Evolutionary conservation across 2,113 vertebrate species (phyloP).

Genomic region (Corythoichthys haematopterus): DNA sequence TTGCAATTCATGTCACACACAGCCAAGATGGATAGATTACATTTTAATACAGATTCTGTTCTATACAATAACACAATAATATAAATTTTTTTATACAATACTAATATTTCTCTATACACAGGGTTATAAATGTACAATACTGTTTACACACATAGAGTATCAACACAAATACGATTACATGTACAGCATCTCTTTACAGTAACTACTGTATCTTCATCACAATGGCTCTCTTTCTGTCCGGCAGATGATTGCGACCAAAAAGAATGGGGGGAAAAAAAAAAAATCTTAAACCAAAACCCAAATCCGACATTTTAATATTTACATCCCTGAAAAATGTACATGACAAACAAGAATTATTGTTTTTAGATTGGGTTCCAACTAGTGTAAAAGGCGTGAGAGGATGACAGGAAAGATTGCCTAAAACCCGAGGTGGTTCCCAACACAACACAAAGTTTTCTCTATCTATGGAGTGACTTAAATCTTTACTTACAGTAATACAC

Average conservation of each 20-base stretch:
- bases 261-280: conserved; percentile 3
- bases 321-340: conserved; percentile 74
- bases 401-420: conserved; percentile 38
- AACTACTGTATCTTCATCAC: conserved; percentile 40
- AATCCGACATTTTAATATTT: conserved; percentile 58
- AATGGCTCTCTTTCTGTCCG: conserved; percentile 61
- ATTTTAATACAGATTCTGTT: conserved; percentile 68
- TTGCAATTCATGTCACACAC: not conserved
- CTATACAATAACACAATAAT: conserved; percentile 68
- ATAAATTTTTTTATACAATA: conserved; percentile 68
- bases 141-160: conserved; percentile 61
- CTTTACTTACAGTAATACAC: conserved; percentile 41
- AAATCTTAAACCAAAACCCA: conserved; percentile 37
- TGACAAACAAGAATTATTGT: conserved; percentile 51
- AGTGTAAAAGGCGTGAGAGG: conserved; percentile 52
- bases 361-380: conserved; percentile 43
- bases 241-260: conserved; percentile 64
- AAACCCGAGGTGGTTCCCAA: conserved; percentile 29
- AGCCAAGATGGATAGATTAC: conserved; percentile 29
- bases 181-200: conserved; percentile 36
- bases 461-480: conserved; percentile 43
- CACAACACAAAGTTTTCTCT: conserved; percentile 36
- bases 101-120: conserved; percentile 69
- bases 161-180: conserved; percentile 63
- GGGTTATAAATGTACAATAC: conserved; percentile 65